Evolutionary conservation across 2,113 vertebrate genomes (phyloP).

Genomic region (Oryctolagus cuniculus): DNA sequence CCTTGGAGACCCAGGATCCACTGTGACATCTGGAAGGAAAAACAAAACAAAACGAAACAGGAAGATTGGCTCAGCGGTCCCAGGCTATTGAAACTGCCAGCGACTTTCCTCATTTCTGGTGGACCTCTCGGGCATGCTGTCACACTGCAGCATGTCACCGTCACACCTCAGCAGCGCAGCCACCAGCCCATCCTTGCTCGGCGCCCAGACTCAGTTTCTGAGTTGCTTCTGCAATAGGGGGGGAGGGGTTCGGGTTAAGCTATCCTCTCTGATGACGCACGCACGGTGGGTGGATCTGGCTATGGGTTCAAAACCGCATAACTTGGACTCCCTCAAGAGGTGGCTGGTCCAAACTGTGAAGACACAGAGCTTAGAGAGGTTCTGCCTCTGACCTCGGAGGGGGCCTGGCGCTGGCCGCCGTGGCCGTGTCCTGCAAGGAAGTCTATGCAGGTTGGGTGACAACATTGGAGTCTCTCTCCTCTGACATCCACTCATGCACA

Average conservation of each 20-base stretch:
- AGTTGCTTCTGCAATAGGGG: neutral
- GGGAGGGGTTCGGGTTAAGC: neutral
- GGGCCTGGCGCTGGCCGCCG: neutral
- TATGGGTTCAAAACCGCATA: neutral
- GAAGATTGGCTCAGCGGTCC: neutral
- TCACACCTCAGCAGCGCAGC: rapidly evolving
- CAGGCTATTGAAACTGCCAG: neutral
- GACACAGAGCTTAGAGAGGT: neutral
- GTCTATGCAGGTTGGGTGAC: neutral
- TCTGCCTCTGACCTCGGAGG: neutral
- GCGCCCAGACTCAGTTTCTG: neutral
- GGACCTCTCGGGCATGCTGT: neutral
- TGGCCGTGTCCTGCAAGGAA: neutral
- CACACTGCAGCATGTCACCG: neutral
- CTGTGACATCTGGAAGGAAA: constrained; percentile 68
- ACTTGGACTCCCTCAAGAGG: neutral
- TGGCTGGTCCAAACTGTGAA: neutral
- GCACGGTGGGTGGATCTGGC: neutral
- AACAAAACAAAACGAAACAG: neutral
- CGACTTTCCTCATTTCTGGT: neutral
- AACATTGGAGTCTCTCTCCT: constrained; percentile 30
- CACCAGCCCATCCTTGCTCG: neutral
- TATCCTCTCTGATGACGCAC: neutral
- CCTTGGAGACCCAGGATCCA: constrained; percentile 63
- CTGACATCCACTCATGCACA: neutral